Conservation (phyloP, 2,113 vertebrate genomes). For the Aspiorhynchus laticeps region DNA sequence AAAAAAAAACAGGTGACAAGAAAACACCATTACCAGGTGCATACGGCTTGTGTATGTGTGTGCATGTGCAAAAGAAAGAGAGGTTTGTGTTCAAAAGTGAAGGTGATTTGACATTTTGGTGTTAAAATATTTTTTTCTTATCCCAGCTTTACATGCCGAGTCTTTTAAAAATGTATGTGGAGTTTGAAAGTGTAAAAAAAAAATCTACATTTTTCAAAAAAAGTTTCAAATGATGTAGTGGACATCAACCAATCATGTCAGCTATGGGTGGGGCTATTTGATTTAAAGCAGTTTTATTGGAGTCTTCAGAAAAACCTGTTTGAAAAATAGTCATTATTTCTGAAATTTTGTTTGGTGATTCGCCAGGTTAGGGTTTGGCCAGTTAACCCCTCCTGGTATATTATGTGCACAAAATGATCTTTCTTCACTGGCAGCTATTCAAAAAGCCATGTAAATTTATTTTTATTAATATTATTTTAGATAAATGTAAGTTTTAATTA, state of each 20-base stretch:
- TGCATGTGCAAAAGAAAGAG: conserved; percentile 7
- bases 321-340: background rate
- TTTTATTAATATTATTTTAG: background rate
- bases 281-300: background rate
- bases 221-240: background rate
- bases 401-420: background rate
- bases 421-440: background rate
- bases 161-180: background rate
- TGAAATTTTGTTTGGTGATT: background rate
- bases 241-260: background rate
- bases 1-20: conserved; percentile 55
- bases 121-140: background rate
- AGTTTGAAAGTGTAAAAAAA: background rate
- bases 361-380: background rate
- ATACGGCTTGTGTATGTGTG: background rate
- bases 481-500: background rate
- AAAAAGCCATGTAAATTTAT: background rate
- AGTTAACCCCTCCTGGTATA: background rate
- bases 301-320: background rate
- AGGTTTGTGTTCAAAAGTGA: conserved; percentile 16
- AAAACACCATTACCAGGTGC: conserved; percentile 41
- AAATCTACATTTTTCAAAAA: background rate
- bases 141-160: background rate
- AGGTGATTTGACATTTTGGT: background rate
- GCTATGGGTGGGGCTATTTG: background rate